Conservation (phyloP, 2,888 invertebrate genomes). For the Stenodema calcarata region DNA sequence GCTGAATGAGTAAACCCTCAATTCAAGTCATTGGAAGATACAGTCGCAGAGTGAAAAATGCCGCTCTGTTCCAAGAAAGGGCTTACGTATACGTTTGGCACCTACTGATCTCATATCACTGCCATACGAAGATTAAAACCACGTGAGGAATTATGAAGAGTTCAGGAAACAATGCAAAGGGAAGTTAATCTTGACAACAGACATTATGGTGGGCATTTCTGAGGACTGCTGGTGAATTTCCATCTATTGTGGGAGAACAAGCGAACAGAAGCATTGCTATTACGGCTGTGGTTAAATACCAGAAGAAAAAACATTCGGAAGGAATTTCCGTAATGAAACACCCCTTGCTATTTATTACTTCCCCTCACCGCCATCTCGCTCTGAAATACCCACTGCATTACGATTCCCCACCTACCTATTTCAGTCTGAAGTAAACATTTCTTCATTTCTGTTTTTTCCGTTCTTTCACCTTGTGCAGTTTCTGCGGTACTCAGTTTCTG, state of each 20-base stretch:
- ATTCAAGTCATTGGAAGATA: no score
- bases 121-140: no score
- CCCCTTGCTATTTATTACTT: slow-evolving; percentile 19
- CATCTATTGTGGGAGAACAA: not conserved
- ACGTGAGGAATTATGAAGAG: no score
- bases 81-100: no score
- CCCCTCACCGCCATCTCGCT: not conserved
- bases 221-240: not conserved
- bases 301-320: not conserved
- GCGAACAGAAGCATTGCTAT: slow-evolving; percentile 2
- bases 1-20: no score
- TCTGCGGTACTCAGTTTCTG: not conserved
- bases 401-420: not conserved
- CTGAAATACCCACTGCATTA: not conserved
- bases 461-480: not conserved
- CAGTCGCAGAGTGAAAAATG: no score
- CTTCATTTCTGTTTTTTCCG: not conserved
- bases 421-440: not conserved
- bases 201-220: no score
- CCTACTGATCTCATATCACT: no score
- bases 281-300: slow-evolving; percentile 11
- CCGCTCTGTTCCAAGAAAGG: no score
- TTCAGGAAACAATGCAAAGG: no score
- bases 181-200: no score
- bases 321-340: slow-evolving; percentile 43